Percentiles rank a stretch among this genome's conserved stretches.
These are phyloP conservation scores for Embiotoca jacksoni DNA, from an alignment of 2,113 vertebrate species.

Conservation along the genomic window DNA sequence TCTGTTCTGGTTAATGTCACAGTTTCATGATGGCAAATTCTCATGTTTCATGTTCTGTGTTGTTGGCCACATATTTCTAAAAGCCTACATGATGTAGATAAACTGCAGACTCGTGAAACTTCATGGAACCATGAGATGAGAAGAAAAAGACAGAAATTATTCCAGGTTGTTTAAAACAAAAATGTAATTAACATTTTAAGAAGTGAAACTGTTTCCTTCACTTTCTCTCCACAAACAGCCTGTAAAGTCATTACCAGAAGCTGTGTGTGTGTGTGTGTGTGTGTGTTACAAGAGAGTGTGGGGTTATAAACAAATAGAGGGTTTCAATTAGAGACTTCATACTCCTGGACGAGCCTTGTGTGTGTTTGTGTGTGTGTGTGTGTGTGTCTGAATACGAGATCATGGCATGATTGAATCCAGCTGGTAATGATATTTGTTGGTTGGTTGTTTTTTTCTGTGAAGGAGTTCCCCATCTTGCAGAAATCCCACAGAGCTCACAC, in stretches of 20 bases:
- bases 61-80: too few relatives aligned
- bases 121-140: too few relatives aligned
- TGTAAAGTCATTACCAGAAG: slow-evolving; percentile 41
- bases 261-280: slow-evolving; percentile 19
- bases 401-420: slow-evolving; percentile 50
- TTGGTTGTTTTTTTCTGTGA: slow-evolving; percentile 32
- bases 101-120: too few relatives aligned
- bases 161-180: slow-evolving; percentile 34
- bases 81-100: too few relatives aligned
- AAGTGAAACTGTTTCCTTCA: neutral
- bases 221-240: slow-evolving; percentile 1
- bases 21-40: too few relatives aligned
- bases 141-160: neutral
- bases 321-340: slow-evolving; percentile 61
- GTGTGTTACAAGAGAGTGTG: slow-evolving; percentile 19
- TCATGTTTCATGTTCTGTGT: too few relatives aligned
- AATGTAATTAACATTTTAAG: neutral
- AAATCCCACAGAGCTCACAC: neutral
- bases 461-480: slow-evolving; percentile 27
- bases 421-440: slow-evolving; percentile 54
- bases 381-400: slow-evolving; percentile 15
- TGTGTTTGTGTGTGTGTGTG: slow-evolving; percentile 1
- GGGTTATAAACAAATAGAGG: slow-evolving; percentile 62
- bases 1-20: too few relatives aligned
- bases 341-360: slow-evolving; percentile 27